Evolutionary conservation across 2,113 vertebrate genomes (phyloP), one percentile per base, ranked within the genome.

Genomic region (Potamarius usumacintae): DNA sequence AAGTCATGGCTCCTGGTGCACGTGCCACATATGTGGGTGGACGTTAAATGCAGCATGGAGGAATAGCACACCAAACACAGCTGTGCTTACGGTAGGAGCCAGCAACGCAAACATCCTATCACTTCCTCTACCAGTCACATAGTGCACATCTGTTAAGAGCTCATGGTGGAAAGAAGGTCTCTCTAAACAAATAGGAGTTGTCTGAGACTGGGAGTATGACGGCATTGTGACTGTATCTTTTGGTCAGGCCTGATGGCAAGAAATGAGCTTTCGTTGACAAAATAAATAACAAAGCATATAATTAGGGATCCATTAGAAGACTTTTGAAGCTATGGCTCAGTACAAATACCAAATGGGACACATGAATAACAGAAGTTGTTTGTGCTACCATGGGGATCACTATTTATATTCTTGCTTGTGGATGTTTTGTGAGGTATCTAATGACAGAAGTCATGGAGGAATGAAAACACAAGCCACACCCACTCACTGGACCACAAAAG

Each of bases 61-160:
- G 58, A 84, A 52, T 53, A 78, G 62, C 84, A 86, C 85, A 72
- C 85, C 86, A 90, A 92, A 92, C 89, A 91, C 91, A 92, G 91
- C 91, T 92, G 91, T 89, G 90, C 90, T 92, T 91, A 88, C 87
- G 63, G 65, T 83, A 76, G 60, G 89, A 85, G 76, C 25, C 72
- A 82, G 60, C 78, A 84, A 79, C 78, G 82, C 88, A 90, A 87
- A 89, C 88, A 90, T 86, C 62, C 88, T 78, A 79, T 80, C n/a
- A 30, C 86, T 87, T 48, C 88, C 87, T 76, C 52, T 69, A 76
- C 65, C 34, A 86, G 55, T 63, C 85, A 62, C 82, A 69, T 65
- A 63, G n/a, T 62, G 69, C 18, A 50, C 57, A 79, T 88, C 89
- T 90, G 89, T 81, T 86, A 83, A 86, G 76, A 34, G 53, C 74